A percentile compares a stretch with the other conserved stretches of the same genome.
These are phyloP conservation scores for Dasypus novemcinctus DNA, from an alignment of 2,113 vertebrate species.

Conservation along the genomic window DNA sequence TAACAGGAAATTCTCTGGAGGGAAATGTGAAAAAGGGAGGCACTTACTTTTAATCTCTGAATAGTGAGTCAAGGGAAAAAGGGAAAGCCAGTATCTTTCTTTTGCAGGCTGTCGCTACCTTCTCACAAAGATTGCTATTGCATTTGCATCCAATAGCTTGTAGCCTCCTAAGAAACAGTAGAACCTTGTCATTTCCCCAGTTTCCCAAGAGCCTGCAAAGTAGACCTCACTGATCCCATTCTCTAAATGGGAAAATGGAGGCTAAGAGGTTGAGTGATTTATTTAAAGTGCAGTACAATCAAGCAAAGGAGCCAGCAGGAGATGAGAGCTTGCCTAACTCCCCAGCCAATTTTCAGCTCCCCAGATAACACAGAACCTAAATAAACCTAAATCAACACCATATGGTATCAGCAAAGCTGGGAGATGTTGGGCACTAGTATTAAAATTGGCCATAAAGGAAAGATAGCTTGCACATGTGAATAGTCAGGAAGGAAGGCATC, in stretches of 20 bases:
- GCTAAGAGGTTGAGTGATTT: constrained; percentile 62
- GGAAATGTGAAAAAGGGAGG: background rate
- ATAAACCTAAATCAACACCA: constrained; percentile 77
- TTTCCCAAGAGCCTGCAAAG: constrained; percentile 55
- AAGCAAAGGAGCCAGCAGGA: constrained; percentile 69
- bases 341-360: constrained; percentile 73
- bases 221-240: constrained; percentile 65
- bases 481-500: constrained; percentile 13
- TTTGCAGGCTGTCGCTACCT: constrained; percentile 31
- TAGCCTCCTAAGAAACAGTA: background rate
- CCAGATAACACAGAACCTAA: constrained; percentile 69
- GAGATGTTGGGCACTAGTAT: constrained; percentile 54
- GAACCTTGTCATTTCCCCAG: background rate
- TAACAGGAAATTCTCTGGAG: constrained; percentile 42
- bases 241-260: constrained; percentile 65
- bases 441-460: constrained; percentile 68
- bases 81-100: constrained; percentile 2
- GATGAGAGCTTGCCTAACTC: constrained; percentile 70
- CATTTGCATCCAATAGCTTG: background rate
- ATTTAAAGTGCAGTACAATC: constrained; percentile 60
- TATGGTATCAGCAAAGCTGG: constrained; percentile 69
- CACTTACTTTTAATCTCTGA: constrained; percentile 32
- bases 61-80: constrained; percentile 7
- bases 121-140: background rate
- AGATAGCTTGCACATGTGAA: constrained; percentile 41